These are phyloP conservation scores for Bembecia ichneumoniformis DNA, from an alignment of 2,888 invertebrate species.

Conservation along the genomic window DNA sequence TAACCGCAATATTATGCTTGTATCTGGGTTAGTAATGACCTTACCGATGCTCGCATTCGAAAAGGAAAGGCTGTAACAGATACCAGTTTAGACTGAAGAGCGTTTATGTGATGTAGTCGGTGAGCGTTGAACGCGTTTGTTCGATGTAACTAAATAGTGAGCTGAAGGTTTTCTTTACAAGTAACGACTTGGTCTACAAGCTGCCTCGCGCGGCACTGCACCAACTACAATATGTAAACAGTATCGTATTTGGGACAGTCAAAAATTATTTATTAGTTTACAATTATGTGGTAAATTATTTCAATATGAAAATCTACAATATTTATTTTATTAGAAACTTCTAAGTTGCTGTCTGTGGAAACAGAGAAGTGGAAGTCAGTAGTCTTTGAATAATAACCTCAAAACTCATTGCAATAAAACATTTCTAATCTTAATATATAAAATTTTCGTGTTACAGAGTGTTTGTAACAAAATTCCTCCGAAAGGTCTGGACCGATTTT, in stretches of 20 bases:
- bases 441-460: no score
- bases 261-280: no score
- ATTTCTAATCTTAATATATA: no score
- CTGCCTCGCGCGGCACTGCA: slow-evolving; percentile 11
- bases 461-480: no score
- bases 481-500: no score
- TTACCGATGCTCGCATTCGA: slow-evolving; percentile 1
- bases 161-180: slow-evolving; percentile 47
- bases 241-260: slow-evolving; percentile 1
- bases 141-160: slow-evolving; percentile 36
- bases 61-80: slow-evolving; percentile 6
- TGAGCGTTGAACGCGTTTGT: slow-evolving; percentile 28
- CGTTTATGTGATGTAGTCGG: slow-evolving; percentile 9
- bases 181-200: slow-evolving; percentile 17
- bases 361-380: no score
- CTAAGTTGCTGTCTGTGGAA: no score
- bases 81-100: slow-evolving; percentile 7
- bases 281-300: no score
- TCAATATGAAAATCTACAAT: no score
- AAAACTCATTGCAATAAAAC: no score
- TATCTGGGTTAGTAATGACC: neutral
- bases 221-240: slow-evolving; percentile 1
- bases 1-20: slow-evolving; percentile 1
- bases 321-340: no score
- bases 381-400: no score